These are phyloP conservation scores for Campylorhamphus procurvoides DNA, from an alignment of 2,113 vertebrate species.

Conservation along the genomic window DNA sequence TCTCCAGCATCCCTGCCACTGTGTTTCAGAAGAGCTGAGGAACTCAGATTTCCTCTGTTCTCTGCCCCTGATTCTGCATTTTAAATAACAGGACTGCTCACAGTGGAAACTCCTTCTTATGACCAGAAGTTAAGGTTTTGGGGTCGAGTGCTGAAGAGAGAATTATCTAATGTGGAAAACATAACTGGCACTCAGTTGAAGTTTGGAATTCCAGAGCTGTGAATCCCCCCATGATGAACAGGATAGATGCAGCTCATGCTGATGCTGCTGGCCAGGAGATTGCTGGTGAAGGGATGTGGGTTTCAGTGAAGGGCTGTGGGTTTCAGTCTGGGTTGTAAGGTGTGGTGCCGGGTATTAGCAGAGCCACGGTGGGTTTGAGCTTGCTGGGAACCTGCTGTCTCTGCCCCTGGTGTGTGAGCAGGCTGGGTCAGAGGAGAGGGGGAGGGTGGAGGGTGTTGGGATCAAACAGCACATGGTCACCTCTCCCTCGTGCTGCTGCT, in stretches of 20 bases:
- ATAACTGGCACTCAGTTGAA: neutral
- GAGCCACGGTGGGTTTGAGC: neutral
- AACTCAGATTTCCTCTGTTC: neutral
- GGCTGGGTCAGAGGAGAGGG: neutral
- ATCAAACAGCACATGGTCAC: neutral
- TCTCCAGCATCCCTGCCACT: neutral
- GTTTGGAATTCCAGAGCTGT: neutral
- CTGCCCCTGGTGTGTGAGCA: accelerated
- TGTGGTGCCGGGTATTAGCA: accelerated
- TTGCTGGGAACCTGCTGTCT: no score
- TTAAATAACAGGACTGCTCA: neutral
- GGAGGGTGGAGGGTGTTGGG: neutral
- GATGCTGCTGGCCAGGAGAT: neutral
- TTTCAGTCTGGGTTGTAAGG: neutral
- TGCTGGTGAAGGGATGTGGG: accelerated
- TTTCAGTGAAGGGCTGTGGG: accelerated
- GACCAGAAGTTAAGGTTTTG: neutral
- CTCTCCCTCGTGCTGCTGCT: neutral
- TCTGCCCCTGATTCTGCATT: neutral
- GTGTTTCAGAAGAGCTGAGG: neutral
- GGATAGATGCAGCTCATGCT: neutral
- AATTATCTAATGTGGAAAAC: neutral
- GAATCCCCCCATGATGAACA: accelerated
- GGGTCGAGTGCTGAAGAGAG: neutral
- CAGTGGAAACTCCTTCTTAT: neutral